These are phyloP conservation scores for Casuarius casuarius DNA, from an alignment of 2,113 vertebrate species.

Conservation along the genomic window DNA sequence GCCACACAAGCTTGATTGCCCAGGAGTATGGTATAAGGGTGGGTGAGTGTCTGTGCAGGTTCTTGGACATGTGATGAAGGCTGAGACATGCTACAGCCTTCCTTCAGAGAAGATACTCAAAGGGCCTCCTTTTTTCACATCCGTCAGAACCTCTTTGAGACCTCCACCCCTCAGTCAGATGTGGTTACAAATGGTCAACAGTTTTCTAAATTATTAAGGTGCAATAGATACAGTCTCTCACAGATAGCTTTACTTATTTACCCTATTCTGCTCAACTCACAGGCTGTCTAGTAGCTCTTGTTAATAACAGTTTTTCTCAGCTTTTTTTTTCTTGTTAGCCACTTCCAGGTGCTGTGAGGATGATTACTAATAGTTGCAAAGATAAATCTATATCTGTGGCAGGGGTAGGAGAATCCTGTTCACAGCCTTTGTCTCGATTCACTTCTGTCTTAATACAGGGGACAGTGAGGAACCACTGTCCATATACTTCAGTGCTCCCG, in stretches of 20 bases:
- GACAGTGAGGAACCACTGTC: neutral
- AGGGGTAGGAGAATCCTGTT: neutral
- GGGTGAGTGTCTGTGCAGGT: neutral
- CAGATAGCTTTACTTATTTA: neutral
- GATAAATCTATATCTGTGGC: neutral
- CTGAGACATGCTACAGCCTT: neutral
- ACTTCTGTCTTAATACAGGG: neutral
- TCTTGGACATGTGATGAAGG: neutral
- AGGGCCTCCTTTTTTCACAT: neutral
- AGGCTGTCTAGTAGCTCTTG: neutral
- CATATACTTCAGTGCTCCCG: slow-evolving; percentile 1
- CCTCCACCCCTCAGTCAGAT: neutral
- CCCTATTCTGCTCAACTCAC: neutral
- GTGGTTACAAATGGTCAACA: neutral
- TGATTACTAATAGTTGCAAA: neutral
- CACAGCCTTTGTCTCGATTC: neutral
- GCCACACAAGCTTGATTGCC: neutral
- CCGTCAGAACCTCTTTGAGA: neutral
- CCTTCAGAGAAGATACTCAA: neutral
- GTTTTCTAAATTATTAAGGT: neutral
- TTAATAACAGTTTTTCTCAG: neutral
- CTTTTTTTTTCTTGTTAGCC: neutral
- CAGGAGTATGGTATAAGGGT: neutral
- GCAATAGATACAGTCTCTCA: neutral
- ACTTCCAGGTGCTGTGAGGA: too few species aligned